Evolutionary conservation across 2,888 invertebrate genomes (phyloP).

Genomic region (Aphodius sticticus): DNA sequence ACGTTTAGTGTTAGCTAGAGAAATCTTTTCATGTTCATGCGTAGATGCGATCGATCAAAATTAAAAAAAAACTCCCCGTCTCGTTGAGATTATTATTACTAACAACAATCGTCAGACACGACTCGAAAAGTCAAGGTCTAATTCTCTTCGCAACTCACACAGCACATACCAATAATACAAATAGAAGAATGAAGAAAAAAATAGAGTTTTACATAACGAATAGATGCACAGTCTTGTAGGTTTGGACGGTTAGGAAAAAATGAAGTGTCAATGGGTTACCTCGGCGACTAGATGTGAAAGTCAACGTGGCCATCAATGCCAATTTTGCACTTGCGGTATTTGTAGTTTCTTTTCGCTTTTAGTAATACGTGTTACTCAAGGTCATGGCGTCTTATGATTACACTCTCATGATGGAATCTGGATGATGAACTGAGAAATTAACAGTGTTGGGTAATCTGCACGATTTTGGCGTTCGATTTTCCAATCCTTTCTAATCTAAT

Average conservation of each 20-base stretch:
- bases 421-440: no score
- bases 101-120: neutral
- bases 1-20: neutral
- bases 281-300: slow-evolving; percentile 15
- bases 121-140: slow-evolving; percentile 26
- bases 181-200: neutral
- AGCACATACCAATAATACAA: neutral
- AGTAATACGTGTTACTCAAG: neutral
- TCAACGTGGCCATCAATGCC: neutral
- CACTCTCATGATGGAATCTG: no score
- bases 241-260: neutral
- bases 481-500: neutral
- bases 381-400: neutral
- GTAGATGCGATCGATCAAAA: neutral
- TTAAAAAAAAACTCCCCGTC: neutral
- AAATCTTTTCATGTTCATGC: neutral
- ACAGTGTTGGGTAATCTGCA: neutral
- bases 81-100: neutral
- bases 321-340: slow-evolving; percentile 4
- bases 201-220: neutral
- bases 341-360: slow-evolving; percentile 4
- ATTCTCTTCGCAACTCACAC: neutral
- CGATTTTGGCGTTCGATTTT: neutral
- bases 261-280: neutral
- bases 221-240: neutral